Evolutionary conservation across 2,113 vertebrate genomes (phyloP).

Genomic region (Oreochromis niloticus): DNA sequence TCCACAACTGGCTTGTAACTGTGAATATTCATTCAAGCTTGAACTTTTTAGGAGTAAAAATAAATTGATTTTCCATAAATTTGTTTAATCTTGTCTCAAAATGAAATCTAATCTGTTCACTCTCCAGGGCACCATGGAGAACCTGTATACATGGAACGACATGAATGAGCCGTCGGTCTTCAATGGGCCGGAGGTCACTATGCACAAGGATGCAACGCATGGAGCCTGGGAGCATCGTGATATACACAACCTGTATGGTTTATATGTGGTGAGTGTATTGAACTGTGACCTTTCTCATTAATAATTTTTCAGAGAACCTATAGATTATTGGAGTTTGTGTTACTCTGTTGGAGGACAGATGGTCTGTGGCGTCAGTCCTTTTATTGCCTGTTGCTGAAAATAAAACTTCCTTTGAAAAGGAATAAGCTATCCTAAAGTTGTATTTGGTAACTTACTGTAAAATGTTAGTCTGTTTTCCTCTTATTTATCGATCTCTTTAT

Average conservation of each 20-base stretch:
- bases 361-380: neutral
- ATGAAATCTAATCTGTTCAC: neutral
- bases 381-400: neutral
- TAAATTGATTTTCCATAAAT: neutral
- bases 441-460: neutral
- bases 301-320: neutral
- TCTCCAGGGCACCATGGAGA: constrained; percentile 80
- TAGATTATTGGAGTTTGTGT: neutral
- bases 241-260: constrained; percentile 85
- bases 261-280: constrained; percentile 81
- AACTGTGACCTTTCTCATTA: neutral
- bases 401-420: neutral
- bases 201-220: constrained; percentile 86
- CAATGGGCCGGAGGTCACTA: constrained; percentile 89
- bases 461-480: rapidly evolving
- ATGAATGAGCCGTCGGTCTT: constrained; percentile 94
- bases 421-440: neutral
- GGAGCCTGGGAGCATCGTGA: constrained; percentile 87
- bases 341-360: neutral
- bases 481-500: neutral
- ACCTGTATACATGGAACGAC: constrained; percentile 87
- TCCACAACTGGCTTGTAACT: neutral
- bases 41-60: neutral
- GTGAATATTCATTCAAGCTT: neutral
- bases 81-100: neutral